phyloP scores from a whole-genome alignment of 2,113 vertebrate genomes.

The Pleuronectes platessa region DNA sequence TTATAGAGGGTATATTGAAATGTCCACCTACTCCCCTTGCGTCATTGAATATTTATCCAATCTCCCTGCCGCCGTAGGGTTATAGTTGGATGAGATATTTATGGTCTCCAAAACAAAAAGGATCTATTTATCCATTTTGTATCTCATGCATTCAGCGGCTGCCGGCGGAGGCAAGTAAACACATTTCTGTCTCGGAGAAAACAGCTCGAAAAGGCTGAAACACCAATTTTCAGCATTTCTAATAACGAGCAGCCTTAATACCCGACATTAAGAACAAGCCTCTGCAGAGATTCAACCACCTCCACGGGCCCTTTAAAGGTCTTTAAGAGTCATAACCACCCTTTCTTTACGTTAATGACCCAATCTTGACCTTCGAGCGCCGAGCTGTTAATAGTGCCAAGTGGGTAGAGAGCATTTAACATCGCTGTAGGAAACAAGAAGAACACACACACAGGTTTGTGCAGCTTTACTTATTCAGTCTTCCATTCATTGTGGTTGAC shows the following conservation, averaged over 20 bases:
- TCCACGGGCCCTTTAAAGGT: conserved; percentile 22
- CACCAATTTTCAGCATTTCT: not conserved
- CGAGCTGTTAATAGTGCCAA: conserved; percentile 27
- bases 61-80: conserved; percentile 44
- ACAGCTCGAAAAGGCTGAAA: not conserved
- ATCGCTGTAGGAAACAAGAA: not conserved
- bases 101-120: conserved; percentile 63
- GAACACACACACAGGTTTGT: not conserved
- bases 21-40: conserved; percentile 50
- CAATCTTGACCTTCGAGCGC: conserved; percentile 38
- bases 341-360: conserved; percentile 31
- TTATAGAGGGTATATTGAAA: conserved; percentile 59
- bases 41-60: conserved; percentile 68
- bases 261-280: not conserved
- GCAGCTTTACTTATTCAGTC: not conserved
- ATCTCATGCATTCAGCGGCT: conserved; percentile 24
- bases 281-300: not conserved
- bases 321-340: conserved; percentile 32
- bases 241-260: not conserved
- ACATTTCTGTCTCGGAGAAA: conserved; percentile 37
- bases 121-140: conserved; percentile 58
- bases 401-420: conserved; percentile 10
- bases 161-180: conserved; percentile 45
- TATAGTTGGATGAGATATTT: conserved; percentile 68
- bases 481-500: too few species aligned